A percentile compares a stretch with the other conserved stretches of the same genome.
phyloP scores from a whole-genome alignment of 2,113 vertebrate genomes.

The Amazona vittata region DNA sequence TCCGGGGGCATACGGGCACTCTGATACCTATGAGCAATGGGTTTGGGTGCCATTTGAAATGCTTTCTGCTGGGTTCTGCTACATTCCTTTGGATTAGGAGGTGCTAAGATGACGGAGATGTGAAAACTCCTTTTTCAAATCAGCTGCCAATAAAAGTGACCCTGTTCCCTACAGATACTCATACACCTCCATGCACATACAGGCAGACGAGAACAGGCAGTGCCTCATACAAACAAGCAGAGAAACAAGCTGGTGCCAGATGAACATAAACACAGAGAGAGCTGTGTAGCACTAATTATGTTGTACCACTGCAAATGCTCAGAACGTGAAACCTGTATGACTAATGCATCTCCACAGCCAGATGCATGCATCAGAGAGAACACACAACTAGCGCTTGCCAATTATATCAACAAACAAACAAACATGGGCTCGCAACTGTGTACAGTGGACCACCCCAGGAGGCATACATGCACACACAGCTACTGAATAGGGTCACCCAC shows the following conservation, averaged over 20 bases:
- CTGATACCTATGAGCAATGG: accelerated
- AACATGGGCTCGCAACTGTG: accelerated
- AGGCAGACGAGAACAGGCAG: neutral
- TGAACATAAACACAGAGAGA: slow-evolving; percentile 10
- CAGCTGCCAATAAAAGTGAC: neutral
- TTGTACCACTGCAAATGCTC: neutral
- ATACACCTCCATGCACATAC: accelerated
- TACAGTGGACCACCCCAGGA: neutral
- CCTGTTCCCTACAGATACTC: neutral
- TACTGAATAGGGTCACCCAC: neutral
- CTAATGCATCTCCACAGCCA: slow-evolving; percentile 22
- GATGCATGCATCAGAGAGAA: neutral
- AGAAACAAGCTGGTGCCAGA: neutral
- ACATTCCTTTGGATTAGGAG: accelerated
- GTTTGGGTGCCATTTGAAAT: neutral
- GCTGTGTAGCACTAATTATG: neutral
- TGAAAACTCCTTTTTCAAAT: neutral
- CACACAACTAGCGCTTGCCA: neutral
- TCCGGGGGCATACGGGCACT: accelerated
- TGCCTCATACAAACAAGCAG: neutral
- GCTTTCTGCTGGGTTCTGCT: neutral
- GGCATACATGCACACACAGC: accelerated
- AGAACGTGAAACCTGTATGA: slow-evolving; percentile 37
- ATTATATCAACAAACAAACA: slow-evolving; percentile 33
- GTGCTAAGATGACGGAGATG: neutral